Evolutionary conservation across 1,140 invertebrate genomes (phyloP), one percentile per base, ranked within the genome.

Genomic region (Dendroctonus ponderosae): DNA sequence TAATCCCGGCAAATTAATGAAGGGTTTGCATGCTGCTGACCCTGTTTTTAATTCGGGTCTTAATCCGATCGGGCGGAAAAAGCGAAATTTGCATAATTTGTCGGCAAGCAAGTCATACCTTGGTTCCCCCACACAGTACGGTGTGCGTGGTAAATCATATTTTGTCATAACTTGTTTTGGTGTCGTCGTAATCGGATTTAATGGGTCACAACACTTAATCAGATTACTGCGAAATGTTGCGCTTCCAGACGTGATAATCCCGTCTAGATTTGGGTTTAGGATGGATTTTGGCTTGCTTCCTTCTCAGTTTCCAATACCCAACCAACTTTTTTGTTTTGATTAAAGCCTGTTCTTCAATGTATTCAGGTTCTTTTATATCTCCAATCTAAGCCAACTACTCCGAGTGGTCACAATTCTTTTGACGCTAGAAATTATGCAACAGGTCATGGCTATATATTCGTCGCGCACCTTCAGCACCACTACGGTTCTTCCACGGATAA

Each of bases 11-110:
- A 26, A 26, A 26, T 48, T 4, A 59, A 44, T 59, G 57, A 59
- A 46, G 42, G 57, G 57, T 59, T 59, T 11, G 12, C 14, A 41
- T 38, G 7, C 38, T 48, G 5, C 59, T 38, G 26, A 15, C 15
- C 50, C 8, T 8, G 43, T 12, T 12, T 46, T 46, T 46, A 46
- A 9, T 46, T 51, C 8, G 8, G 7, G 7, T 26, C 7, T 50
- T 49, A n/a, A 48, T 50, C 44, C 48, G 5, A 37, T 49, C 40
- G 59, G 50, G 50, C 50, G 50, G 12, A 59, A 59, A 59, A 50
- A 61, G 48, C n/a, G n/a, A n/a, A 38, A 49, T 61, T 61, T 61
- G n/a, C 59, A 61, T 61, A 61, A 49, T 59, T 56, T 15, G 53
- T 37, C 39, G 53, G 7, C 39, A 38, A 15, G 50, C 46, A 61